Evolutionary conservation across 2,113 vertebrate genomes (phyloP), one percentile per base, ranked within the genome.

Genomic region (Hoplias malabaricus): DNA sequence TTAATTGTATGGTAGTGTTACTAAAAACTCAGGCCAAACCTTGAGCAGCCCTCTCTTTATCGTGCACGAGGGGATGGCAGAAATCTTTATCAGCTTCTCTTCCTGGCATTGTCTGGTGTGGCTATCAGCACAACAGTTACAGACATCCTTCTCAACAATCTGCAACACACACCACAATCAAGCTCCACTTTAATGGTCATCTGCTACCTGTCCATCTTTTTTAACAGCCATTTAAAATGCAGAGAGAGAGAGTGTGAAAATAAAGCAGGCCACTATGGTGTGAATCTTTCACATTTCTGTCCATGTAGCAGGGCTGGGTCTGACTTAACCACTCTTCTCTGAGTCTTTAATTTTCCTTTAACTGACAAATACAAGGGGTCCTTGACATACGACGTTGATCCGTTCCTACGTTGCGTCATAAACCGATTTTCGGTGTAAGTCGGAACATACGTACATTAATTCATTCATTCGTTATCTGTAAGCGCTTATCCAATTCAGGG

Each of bases 111-210:
- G 85, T 38, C 80, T 48, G 46, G 85, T 83, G 19, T 88, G 81
- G 57, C 87, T 87, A 62, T 94, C 90, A 83, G 93, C 86, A 87
- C 95, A 98, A 84, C 95, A 96, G 73, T 94, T 88, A 84, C 96
- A 96, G 82, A 92, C 82, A 67, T 91, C 91, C 34, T 82, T 87
- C 23, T 83, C 23, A 14, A 90, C 90, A 83, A 90, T 92, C 94
- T 96, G 84, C 67, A 82, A 81, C 57, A 80, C 62, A 84, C n/a
- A 82, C 46, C 3, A 63, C 34, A 69, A 25, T 34, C 9, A 27
- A 38, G 38, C 27, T 6, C 29, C 19, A 23, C 0, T 19, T 25
- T 11, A 62, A 5, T 36, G n/a, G 9, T 34, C 3, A 21, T 72
- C 31, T 46, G 59, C 7, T 63, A 12, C 33, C 0, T 50, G 5